Conservation (phyloP, 2,113 vertebrate genomes). For the Syrrhaptes paradoxus region DNA sequence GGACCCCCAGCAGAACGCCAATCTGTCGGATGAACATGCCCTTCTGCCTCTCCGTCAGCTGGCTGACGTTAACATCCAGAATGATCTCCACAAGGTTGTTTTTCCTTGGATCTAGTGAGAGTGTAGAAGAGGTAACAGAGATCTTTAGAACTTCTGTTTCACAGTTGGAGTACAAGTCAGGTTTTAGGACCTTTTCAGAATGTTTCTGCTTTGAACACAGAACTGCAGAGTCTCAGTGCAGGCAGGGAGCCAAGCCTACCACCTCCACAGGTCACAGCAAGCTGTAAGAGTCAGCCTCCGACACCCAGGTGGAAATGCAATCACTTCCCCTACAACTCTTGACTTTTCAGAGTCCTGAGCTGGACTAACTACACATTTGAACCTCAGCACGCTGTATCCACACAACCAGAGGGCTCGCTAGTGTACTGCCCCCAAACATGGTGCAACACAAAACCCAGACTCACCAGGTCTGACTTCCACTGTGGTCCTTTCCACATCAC, state of each 20-base stretch:
- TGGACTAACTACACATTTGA: background rate
- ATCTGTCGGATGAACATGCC: constrained; percentile 97
- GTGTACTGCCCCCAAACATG: background rate
- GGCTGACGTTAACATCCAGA: constrained; percentile 89
- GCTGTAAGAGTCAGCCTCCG: background rate
- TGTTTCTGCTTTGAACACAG: background rate
- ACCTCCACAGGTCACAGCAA: background rate
- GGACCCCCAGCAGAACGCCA: constrained; percentile 90
- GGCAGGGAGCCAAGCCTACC: background rate
- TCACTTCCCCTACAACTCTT: background rate
- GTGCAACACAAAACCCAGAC: background rate
- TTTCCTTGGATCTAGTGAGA: constrained; percentile 83
- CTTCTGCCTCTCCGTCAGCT: constrained; percentile 91
- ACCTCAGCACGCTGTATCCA: background rate
- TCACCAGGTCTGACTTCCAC: constrained; percentile 93
- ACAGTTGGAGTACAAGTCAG: background rate
- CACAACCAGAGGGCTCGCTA: background rate
- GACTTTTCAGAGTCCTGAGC: background rate
- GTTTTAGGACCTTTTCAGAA: background rate
- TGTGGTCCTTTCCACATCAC: constrained; percentile 76
- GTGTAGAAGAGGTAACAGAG: background rate
- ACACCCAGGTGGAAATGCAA: background rate
- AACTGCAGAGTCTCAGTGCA: background rate
- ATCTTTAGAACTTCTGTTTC: background rate
- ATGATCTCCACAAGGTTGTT: constrained; percentile 95